Percentiles rank a stretch among this genome's conserved stretches.
These are phyloP conservation scores for Paragorgia papillata DNA, from an alignment of 92 coral and sea anemone species.

Conservation along the genomic window DNA sequence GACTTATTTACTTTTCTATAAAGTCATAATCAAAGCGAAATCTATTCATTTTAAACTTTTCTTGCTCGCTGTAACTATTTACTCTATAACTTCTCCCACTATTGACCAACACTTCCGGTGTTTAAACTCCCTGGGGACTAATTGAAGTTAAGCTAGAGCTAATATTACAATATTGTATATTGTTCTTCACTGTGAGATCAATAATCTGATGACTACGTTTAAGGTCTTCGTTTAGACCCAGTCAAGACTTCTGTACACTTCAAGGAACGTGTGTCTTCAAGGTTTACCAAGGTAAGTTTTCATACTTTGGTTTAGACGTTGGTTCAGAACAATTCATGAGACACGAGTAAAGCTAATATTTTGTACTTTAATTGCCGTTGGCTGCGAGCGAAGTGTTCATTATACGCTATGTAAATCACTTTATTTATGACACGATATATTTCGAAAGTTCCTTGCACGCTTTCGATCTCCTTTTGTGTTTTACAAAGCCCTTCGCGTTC, in stretches of 20 bases:
- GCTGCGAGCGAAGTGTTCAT: not conserved
- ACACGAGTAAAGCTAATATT: too few species aligned
- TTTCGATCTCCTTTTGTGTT: not conserved
- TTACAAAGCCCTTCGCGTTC: not conserved
- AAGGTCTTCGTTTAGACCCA: not conserved
- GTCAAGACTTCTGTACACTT: not conserved
- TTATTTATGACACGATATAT: too few species aligned
- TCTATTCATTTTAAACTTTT: not conserved
- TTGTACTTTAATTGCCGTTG: not conserved
- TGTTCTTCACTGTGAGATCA: constrained; percentile 24
- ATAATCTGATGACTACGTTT: not conserved
- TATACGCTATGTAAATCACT: not conserved
- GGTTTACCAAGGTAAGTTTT: not conserved
- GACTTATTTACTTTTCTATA: not conserved
- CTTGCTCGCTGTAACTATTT: constrained; percentile 10
- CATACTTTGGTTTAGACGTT: not conserved
- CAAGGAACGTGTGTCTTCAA: not conserved
- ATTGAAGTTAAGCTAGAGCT: constrained; percentile 28
- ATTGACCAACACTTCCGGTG: constrained; percentile 41
- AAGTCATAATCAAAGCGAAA: not conserved
- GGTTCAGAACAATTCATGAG: too few species aligned
- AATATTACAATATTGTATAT: constrained; percentile 42
- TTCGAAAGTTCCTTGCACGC: too few species aligned
- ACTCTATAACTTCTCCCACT: not conserved
- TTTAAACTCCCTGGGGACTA: constrained; percentile 38